Conservation (phyloP, 2,888 invertebrate species). For the Galeopsomyia nigrocyanea region DNA sequence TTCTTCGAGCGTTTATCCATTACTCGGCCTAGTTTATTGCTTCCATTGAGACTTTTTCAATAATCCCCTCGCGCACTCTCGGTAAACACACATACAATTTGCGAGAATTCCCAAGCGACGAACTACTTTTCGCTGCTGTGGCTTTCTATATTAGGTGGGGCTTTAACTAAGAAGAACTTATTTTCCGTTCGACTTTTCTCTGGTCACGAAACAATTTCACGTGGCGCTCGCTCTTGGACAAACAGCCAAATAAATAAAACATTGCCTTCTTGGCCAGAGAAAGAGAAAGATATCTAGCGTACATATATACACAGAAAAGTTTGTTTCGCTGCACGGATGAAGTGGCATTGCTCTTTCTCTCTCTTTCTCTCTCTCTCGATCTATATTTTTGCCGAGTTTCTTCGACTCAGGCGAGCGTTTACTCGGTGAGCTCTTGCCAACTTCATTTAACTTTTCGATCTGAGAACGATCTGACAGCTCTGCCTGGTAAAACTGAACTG, state of each 20-base stretch:
- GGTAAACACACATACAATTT: neutral
- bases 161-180: conserved; percentile 39
- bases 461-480: conserved; percentile 8
- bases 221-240: conserved; percentile 37
- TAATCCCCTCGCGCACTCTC: neutral
- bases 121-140: conserved; percentile 13
- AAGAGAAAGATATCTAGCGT: conserved; percentile 45
- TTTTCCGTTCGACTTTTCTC: conserved; percentile 18
- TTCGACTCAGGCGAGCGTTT: neutral
- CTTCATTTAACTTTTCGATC: conserved; percentile 39
- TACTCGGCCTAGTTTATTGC: conserved; percentile 10
- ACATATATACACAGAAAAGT: conserved; percentile 16
- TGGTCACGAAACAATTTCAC: conserved; percentile 45
- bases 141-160: conserved; percentile 18
- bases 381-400: neutral
- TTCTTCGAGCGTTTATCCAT: neutral
- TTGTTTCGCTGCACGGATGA: conserved; percentile 18
- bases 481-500: too few species aligned
- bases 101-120: conserved; percentile 8
- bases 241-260: conserved; percentile 52
- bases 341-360: neutral
- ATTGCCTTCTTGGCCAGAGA: conserved; percentile 26
- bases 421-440: conserved; percentile 17
- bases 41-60: conserved; percentile 29
- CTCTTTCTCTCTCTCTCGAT: neutral